Conservation (phyloP, 1,140 invertebrate species). For the Colletes gigas region DNA sequence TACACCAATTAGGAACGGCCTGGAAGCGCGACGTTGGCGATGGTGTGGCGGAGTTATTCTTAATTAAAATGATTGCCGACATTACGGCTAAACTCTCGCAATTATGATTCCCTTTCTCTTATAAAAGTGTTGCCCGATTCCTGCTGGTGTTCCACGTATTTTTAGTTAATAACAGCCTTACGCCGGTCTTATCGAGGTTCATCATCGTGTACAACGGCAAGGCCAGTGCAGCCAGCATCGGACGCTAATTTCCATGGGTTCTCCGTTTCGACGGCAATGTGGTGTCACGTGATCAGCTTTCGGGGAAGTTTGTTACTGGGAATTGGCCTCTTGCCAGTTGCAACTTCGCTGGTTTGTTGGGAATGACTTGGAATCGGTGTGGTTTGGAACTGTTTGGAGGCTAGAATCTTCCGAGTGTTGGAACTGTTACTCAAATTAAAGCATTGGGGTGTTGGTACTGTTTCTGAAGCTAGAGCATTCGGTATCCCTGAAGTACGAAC, state of each 20-base stretch:
- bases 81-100: slow-evolving; percentile 77
- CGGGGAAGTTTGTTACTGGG: not conserved
- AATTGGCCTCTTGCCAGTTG: not conserved
- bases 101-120: slow-evolving; percentile 74
- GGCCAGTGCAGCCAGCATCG: slow-evolving; percentile 63
- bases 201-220: slow-evolving; percentile 66
- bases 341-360: not conserved
- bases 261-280: slow-evolving; percentile 20
- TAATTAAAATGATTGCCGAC: slow-evolving; percentile 79
- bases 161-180: slow-evolving; percentile 77
- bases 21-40: not conserved
- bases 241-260: slow-evolving; percentile 71
- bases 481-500: too few species aligned
- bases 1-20: slow-evolving; percentile 45
- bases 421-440: too few species aligned
- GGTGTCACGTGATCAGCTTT: slow-evolving; percentile 26
- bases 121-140: slow-evolving; percentile 73
- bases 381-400: not conserved
- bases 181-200: slow-evolving; percentile 73
- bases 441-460: too few species aligned
- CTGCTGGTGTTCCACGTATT: slow-evolving; percentile 73
- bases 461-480: too few species aligned
- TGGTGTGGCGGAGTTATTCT: slow-evolving; percentile 62
- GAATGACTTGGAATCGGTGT: not conserved
- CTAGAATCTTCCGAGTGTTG: too few species aligned